Base-by-base conservation (phyloP, 2,888 invertebrate genomes). In the Zygogramma bicolorata region DNA sequence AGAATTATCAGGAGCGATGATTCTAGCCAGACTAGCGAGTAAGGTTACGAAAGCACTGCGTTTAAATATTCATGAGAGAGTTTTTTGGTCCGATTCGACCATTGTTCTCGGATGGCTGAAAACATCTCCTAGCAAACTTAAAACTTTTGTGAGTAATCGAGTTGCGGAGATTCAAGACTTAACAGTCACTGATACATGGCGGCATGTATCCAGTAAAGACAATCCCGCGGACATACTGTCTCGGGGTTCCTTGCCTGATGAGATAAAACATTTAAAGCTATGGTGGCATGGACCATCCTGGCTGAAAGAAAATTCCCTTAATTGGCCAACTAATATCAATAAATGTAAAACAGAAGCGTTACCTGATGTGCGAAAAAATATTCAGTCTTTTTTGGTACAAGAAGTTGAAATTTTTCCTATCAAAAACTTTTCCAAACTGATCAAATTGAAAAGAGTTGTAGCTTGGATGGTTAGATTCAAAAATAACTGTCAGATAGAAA, bases 21-120 rank as follows among this genome's bases (percentile, higher is more conserved):
- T 75, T 10, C 15, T 63, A n/a, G 67, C 66, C 3, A 46, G 57
- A 68, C 60, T 75, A 13, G 67, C 59, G 42, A 38, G 74, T n/a
- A 72, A 70, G 15, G 70, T 72, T 18, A 40, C 57, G 5, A 71
- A 42, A 25, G 4, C 61, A 15, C 3, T 40, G 1, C 38, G 7
- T 1, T 20, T 18, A 3, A 61, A n/a, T 31, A 29, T 61, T 10
- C 20, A 15, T 71, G 1, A 31, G 62, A 25, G 42, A 25, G 25
- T 65, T 27, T 73, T 77, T n/a, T 78, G 77, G 77, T 65, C 74
- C 8, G 79, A 80, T 72, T 80, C 77, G 8, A 79, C 76, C 5
- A 77, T 77, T 7, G 68, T 75, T 8, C 42, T 79, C 10, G 69
- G 75, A 18, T 79, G 75, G 79, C 25, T 78, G 42, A 68, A 68